A percentile compares a stretch with the other conserved stretches of the same genome.
These are phyloP conservation scores for Copsychus sechellarum DNA, from an alignment of 2,113 vertebrate species.

Conservation along the genomic window DNA sequence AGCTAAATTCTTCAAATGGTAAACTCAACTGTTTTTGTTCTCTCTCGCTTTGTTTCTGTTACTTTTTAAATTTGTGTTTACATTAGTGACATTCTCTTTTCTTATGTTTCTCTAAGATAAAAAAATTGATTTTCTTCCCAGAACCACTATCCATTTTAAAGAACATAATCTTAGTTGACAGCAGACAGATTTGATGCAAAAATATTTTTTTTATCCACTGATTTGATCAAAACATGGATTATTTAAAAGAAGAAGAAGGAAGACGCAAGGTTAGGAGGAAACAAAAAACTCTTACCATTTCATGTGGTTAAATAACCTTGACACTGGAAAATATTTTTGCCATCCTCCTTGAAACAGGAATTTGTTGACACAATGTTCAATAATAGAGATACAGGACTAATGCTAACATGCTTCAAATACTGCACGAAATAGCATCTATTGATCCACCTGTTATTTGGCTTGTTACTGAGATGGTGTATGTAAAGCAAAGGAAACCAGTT, in stretches of 20 bases:
- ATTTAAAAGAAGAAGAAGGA: conserved; percentile 47
- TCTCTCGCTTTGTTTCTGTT: neutral
- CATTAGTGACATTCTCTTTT: neutral
- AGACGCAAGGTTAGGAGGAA: neutral
- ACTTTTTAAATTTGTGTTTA: conserved; percentile 24
- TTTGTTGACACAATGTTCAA: conserved; percentile 70
- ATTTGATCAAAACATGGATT: conserved; percentile 61
- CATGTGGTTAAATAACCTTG: conserved; percentile 58
- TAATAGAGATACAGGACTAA: conserved; percentile 55
- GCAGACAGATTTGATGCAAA: conserved; percentile 34
- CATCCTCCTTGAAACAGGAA: conserved; percentile 51
- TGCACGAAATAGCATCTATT: conserved; percentile 59
- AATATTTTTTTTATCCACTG: conserved; percentile 48
- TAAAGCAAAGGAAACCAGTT: conserved; percentile 67
- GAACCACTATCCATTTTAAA: conserved; percentile 38
- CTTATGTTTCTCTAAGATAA: neutral
- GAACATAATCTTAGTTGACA: conserved; percentile 35
- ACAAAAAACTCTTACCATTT: neutral
- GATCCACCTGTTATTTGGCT: conserved; percentile 62
- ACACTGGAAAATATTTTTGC: conserved; percentile 52
- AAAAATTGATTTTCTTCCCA: neutral
- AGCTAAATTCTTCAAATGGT: conserved; percentile 42
- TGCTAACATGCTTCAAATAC: conserved; percentile 56
- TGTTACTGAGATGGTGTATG: conserved; percentile 48
- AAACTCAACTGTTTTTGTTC: conserved; percentile 4